Evolutionary conservation across 2,888 invertebrate species (phyloP).

Genomic region (Mimumesa dahlbomi): DNA sequence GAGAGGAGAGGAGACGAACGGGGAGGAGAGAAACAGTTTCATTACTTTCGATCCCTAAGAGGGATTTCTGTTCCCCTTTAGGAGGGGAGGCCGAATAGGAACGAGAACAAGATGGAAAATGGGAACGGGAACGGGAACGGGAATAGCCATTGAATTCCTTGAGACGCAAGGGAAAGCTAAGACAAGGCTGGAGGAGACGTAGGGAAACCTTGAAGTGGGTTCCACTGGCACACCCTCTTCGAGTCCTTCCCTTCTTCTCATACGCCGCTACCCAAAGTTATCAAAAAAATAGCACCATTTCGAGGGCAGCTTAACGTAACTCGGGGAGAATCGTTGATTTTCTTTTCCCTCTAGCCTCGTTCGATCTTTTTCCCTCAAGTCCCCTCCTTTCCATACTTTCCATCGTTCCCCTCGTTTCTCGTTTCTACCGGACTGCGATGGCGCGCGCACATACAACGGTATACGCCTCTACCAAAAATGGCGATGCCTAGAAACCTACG

Average conservation of each 20-base stretch:
- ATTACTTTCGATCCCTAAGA: slow-evolving; percentile 76
- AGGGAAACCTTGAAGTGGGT: slow-evolving; percentile 44
- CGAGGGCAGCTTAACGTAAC: slow-evolving; percentile 21
- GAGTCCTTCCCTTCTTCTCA: slow-evolving; percentile 20
- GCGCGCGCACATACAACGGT: slow-evolving; percentile 4
- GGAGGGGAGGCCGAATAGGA: slow-evolving; percentile 41
- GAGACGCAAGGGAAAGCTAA: slow-evolving; percentile 48
- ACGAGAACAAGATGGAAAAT: too few relatives aligned
- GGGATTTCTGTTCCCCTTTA: slow-evolving; percentile 37
- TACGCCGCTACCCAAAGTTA: slow-evolving; percentile 38
- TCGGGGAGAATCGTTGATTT: slow-evolving; percentile 10
- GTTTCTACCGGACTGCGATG: background rate
- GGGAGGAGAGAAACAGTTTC: slow-evolving; percentile 75
- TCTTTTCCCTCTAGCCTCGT: slow-evolving; percentile 13
- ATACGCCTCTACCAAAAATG: slow-evolving; percentile 43
- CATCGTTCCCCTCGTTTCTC: slow-evolving; percentile 14
- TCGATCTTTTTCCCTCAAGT: slow-evolving; percentile 7
- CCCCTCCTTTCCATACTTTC: slow-evolving; percentile 5
- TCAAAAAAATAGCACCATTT: slow-evolving; percentile 45
- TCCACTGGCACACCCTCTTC: slow-evolving; percentile 52
- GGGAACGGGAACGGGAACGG: too few relatives aligned
- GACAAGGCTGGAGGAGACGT: slow-evolving; percentile 7
- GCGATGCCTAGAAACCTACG: slow-evolving; percentile 37
- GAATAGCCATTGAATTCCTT: slow-evolving; percentile 53
- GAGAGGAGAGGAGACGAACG: slow-evolving; percentile 7